A percentile compares a stretch with the other conserved stretches of the same genome.
These are phyloP conservation scores for Opisthocomus hoazin DNA, from an alignment of 2,113 vertebrate genomes.

Conservation along the genomic window DNA sequence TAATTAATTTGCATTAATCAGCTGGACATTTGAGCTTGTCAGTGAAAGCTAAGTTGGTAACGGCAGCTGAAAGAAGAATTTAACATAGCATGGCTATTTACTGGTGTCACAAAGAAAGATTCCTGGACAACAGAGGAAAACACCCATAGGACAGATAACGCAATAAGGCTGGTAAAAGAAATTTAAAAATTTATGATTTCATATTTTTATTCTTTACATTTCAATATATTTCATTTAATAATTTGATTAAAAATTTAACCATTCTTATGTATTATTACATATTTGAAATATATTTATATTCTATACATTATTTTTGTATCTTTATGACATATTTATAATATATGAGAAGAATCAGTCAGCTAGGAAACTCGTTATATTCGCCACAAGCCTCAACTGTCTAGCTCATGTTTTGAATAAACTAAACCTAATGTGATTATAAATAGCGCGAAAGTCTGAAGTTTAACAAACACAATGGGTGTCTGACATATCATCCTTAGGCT, in stretches of 20 bases:
- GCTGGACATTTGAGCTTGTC: not conserved
- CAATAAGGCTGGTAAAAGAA: not conserved
- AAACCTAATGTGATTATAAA: not conserved
- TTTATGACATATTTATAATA: not conserved
- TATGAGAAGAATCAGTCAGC: not conserved
- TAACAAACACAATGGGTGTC: not conserved
- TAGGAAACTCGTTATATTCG: not conserved
- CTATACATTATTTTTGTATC: not conserved
- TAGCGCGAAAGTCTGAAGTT: not conserved
- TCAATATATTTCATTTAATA: not conserved
- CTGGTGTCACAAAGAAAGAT: not conserved
- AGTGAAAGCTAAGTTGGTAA: not conserved
- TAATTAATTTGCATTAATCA: not conserved
- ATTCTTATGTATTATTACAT: not conserved
- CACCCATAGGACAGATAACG: not conserved
- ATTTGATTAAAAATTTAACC: not conserved
- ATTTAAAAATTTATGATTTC: not conserved
- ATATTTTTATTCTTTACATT: not conserved
- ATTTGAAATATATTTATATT: not conserved
- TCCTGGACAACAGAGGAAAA: not conserved
- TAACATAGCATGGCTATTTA: not conserved
- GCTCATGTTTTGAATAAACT: not conserved
- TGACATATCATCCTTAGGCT: not conserved
- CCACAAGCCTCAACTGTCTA: not conserved
- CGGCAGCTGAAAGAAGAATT: not conserved